Conservation (phyloP, 2,113 vertebrate genomes). For the Eublepharis macularius region DNA sequence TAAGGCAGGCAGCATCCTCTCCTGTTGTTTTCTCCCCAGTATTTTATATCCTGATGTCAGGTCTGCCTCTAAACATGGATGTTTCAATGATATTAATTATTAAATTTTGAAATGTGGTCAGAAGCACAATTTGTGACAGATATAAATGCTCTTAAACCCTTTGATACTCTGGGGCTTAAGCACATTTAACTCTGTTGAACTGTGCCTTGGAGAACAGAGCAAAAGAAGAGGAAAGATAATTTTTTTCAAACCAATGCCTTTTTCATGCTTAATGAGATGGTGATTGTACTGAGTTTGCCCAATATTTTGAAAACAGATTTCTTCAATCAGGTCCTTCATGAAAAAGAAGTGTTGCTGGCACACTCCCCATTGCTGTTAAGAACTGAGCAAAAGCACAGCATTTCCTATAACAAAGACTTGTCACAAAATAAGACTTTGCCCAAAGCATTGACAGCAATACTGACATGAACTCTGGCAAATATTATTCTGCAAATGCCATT, state of each 20-base stretch:
- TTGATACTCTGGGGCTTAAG: background rate
- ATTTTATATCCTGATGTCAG: too few species aligned
- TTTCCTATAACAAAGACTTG: background rate
- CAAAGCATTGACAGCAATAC: constrained; percentile 43
- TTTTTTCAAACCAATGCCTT: constrained; percentile 32
- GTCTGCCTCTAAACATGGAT: background rate
- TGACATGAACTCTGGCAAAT: constrained; percentile 68
- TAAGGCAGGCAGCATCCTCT: too few species aligned
- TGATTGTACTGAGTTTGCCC: constrained; percentile 21
- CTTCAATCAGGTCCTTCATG: constrained; percentile 25
- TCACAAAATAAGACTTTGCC: constrained; percentile 20
- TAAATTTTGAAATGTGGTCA: too few species aligned
- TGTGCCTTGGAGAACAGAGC: background rate
- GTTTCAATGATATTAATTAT: background rate
- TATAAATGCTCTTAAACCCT: too few species aligned
- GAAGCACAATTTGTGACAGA: too few species aligned
- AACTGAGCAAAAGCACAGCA: background rate
- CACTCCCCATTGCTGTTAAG: background rate
- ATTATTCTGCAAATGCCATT: constrained; percentile 69
- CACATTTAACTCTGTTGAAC: background rate
- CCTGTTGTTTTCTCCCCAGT: too few species aligned
- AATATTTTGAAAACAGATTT: constrained; percentile 44
- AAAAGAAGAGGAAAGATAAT: constrained; percentile 35
- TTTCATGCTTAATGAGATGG: constrained; percentile 22
- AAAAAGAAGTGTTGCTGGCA: constrained; percentile 16